Evolutionary conservation across 2,888 invertebrate species (phyloP), one percentile per base, ranked within the genome.

Genomic region (Drosophila atroscutellata): DNA sequence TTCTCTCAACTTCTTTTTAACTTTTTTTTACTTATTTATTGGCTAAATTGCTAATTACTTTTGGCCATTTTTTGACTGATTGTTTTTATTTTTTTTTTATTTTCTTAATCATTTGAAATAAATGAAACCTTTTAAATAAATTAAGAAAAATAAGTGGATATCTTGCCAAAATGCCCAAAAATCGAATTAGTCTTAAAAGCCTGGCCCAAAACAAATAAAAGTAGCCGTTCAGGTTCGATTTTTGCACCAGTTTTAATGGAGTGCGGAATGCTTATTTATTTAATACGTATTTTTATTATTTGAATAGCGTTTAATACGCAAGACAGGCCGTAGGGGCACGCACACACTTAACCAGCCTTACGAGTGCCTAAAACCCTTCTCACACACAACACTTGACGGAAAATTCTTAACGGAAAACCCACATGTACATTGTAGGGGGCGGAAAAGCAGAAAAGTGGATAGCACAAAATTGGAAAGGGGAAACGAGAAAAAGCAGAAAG

Each of bases 351-450:
- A 11, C 32, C 26, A 52, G 15, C 45, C 59, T 32, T 55, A 42
- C 18, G 49, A 37, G 47, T 34, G 24, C 47, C 49, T 20, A 32
- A 47, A 20, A 37, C 47, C 15, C 24, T 24, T 1, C 24, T 24
- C 57, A 15, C 54, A 11, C 7, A 7, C 55, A 75, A 81, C 86
- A 75, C 75, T 80, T 60, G 75, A 45, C 45, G 45, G 57, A 55
- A 67, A 83, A 88, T 77, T 75, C 75, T 77, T 80, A 30, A 58
- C 75, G 74, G 84, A 89, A 84, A 84, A 50, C 84, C 87, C 75
- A 74, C 86, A 77, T 80, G 80, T 77, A 67, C 81, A 37, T 5
- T 11, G 11, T n/a, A 39, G 11, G 67, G 71, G 71, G 59, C 68
- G 72, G 39, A 30, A 72, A 54, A 13, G 11, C 28, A 18, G n/a